A percentile compares a stretch with the other conserved stretches of the same genome.
Conservation (phyloP, 2,888 invertebrate genomes). For the Crepidodera aurea region DNA sequence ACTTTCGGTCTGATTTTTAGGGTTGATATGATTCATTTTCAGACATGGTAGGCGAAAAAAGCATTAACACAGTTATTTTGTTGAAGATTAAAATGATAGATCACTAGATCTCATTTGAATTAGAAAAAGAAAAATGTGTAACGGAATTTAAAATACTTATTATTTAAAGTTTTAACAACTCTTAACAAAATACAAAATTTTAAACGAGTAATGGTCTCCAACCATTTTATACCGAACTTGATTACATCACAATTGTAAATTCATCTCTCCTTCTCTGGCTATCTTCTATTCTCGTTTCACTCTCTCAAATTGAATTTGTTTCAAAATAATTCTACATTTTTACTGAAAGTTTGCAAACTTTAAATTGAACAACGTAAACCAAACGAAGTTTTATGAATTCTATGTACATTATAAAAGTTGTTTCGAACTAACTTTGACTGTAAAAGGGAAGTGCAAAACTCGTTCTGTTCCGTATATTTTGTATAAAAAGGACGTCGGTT, state of each 20-base stretch:
- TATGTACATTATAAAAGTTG: conserved; percentile 59
- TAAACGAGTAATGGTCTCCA: conserved; percentile 1
- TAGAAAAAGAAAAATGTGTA: too few relatives aligned
- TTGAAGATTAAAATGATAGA: too few relatives aligned
- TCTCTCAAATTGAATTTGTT: conserved; percentile 57
- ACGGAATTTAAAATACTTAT: too few relatives aligned
- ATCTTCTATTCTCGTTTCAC: background rate
- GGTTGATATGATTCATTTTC: too few relatives aligned
- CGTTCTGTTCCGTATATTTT: conserved; percentile 41
- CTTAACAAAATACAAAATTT: background rate
- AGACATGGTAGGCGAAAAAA: too few relatives aligned
- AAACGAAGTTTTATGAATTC: conserved; percentile 59
- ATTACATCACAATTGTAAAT: conserved; percentile 40
- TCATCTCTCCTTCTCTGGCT: conserved; percentile 12
- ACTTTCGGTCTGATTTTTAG: too few relatives aligned
- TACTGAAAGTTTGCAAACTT: conserved; percentile 54
- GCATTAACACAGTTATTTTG: too few relatives aligned
- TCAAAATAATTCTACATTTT: conserved; percentile 58
- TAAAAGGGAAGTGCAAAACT: conserved; percentile 50
- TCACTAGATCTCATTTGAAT: too few relatives aligned
- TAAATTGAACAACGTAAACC: conserved; percentile 59
- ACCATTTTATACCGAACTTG: conserved; percentile 27
- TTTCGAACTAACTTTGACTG: conserved; percentile 54
- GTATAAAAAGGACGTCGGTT: conserved; percentile 42
- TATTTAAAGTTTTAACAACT: too few relatives aligned